Evolutionary conservation across 2,113 vertebrate genomes (phyloP).

Genomic region (Cepphus grylle): DNA sequence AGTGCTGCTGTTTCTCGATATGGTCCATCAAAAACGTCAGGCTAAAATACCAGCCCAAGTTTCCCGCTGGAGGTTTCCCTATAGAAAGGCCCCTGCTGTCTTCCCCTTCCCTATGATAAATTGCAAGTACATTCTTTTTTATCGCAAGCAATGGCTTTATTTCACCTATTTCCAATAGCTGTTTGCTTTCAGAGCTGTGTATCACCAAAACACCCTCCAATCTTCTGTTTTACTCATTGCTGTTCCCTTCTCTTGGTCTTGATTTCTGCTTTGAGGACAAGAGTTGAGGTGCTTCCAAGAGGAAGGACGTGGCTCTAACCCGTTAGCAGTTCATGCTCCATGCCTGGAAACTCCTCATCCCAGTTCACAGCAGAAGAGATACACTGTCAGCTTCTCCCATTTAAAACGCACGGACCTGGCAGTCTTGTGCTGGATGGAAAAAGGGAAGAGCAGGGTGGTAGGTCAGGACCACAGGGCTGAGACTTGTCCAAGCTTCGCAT

Average conservation of each 20-base stretch:
- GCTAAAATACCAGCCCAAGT: background rate
- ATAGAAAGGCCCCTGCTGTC: background rate
- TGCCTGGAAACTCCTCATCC: background rate
- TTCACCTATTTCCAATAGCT: background rate
- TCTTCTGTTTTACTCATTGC: background rate
- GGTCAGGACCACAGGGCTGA: background rate
- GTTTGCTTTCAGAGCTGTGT: background rate
- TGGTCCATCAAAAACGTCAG: background rate
- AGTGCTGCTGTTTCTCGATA: background rate
- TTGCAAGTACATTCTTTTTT: background rate
- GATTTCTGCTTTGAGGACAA: background rate
- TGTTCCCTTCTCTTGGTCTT: background rate
- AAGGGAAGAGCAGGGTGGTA: background rate
- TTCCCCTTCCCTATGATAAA: background rate
- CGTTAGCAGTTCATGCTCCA: accelerated
- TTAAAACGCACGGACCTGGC: background rate
- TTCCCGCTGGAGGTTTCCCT: background rate
- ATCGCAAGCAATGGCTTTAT: background rate
- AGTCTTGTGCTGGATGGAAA: background rate
- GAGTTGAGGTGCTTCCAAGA: background rate
- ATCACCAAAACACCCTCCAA: background rate
- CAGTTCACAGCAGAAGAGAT: background rate
- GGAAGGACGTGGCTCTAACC: background rate
- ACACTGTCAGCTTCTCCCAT: background rate
- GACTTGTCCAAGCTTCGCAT: background rate